Percentiles rank a stretch among this genome's conserved stretches.
phyloP scores from a whole-genome alignment of 2,888 invertebrate species.

The Athalia circularis region DNA sequence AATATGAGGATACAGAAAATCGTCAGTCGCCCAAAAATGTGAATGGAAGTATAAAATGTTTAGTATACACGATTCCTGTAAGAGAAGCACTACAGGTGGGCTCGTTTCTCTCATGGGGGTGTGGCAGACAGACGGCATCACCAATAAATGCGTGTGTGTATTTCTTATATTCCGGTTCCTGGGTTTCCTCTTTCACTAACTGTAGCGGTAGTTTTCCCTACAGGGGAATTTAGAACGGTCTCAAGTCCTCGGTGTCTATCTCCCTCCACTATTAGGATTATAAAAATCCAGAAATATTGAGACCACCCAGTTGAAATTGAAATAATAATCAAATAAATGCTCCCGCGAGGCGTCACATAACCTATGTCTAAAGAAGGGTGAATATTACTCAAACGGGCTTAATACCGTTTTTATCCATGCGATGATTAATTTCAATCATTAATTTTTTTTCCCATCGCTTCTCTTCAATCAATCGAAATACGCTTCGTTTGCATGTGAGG shows the following conservation, averaged over 20 bases:
- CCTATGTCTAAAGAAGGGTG: background rate
- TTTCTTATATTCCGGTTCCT: background rate
- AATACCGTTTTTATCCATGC: background rate
- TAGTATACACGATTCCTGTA: constrained; percentile 1
- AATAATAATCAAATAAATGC: constrained; percentile 35
- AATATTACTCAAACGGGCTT: background rate
- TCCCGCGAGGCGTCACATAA: background rate
- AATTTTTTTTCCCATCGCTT: too few species aligned
- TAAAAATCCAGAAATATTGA: constrained; percentile 43
- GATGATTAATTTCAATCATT: too few species aligned
- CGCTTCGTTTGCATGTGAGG: too few species aligned
- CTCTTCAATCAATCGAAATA: too few species aligned
- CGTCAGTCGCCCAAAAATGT: background rate
- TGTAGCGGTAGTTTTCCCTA: background rate
- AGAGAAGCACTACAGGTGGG: constrained; percentile 39
- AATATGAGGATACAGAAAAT: background rate
- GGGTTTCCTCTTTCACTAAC: background rate
- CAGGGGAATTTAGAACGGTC: constrained; percentile 19
- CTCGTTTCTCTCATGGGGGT: constrained; percentile 40
- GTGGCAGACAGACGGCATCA: constrained; percentile 18
- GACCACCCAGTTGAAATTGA: constrained; percentile 41
- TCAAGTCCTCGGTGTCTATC: constrained; percentile 27
- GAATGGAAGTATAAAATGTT: background rate
- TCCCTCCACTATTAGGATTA: constrained; percentile 30
- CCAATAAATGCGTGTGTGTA: constrained; percentile 8